phyloP scores from a whole-genome alignment of 2,888 invertebrate genomes.

The Lepidonotus clava region DNA sequence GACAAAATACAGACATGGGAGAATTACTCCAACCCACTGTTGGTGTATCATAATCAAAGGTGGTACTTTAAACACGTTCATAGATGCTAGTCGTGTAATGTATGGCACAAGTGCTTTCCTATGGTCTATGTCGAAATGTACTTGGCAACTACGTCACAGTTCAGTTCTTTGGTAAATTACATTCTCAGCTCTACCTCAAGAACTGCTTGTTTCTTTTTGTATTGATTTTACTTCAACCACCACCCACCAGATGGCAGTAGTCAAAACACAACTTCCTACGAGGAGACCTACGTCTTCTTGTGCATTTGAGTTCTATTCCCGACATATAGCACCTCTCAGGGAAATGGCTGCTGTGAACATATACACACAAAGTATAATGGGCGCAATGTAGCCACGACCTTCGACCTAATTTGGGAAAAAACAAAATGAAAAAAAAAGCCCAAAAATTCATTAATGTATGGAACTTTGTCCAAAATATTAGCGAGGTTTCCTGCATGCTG shows the following conservation, averaged over 20 bases:
- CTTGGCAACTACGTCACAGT: not conserved
- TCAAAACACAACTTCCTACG: not conserved
- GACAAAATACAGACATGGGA: not conserved
- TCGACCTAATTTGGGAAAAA: conserved; percentile 2
- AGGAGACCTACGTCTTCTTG: not conserved
- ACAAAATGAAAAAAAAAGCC: not conserved
- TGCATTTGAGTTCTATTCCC: not conserved
- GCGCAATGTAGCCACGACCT: not conserved
- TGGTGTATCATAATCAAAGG: no score
- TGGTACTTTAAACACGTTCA: no score
- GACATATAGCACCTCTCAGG: conserved; percentile 10
- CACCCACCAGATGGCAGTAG: not conserved
- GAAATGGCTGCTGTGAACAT: not conserved
- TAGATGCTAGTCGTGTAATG: no score
- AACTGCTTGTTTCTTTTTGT: no score
- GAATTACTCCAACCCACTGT: no score
- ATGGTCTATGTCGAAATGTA: not conserved
- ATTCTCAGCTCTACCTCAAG: no score
- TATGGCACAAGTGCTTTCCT: no score
- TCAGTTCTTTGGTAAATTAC: not conserved
- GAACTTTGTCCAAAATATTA: conserved; percentile 8
- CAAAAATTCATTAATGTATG: not conserved
- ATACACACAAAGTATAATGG: not conserved
- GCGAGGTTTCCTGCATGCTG: not conserved
- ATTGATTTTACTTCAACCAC: no score